These are phyloP conservation scores for Amphimedon queenslandica DNA, from an alignment of 37 sponge, comb jelly and placozoan species.

Conservation along the genomic window DNA sequence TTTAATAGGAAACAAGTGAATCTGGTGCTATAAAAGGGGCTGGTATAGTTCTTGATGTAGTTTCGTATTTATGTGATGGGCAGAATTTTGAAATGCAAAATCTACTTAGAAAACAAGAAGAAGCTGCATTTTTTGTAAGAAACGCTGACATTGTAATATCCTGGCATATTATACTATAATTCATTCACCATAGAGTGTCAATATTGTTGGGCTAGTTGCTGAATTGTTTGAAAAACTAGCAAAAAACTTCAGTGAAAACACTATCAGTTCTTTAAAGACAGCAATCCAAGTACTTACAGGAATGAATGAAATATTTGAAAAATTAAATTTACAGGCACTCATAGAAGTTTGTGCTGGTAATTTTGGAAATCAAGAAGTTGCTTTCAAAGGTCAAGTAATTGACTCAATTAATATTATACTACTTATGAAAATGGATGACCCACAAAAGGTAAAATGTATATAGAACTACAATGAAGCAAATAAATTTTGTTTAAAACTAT, in stretches of 20 bases:
- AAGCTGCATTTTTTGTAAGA: background rate
- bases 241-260: background rate
- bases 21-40: background rate
- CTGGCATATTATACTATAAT: too few species aligned
- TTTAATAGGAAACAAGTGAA: background rate
- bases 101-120: conserved; percentile 55
- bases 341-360: conserved; percentile 52
- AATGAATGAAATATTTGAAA: conserved; percentile 32
- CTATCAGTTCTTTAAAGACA: background rate
- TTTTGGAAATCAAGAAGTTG: conserved; percentile 33
- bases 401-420: conserved; percentile 39
- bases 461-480: too few species aligned
- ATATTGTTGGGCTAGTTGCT: conserved; percentile 44
- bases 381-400: conserved; percentile 48
- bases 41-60: background rate
- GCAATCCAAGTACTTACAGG: background rate
- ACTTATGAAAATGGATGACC: background rate
- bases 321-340: conserved; percentile 29
- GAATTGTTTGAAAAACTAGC: conserved; percentile 38
- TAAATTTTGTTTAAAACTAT: too few species aligned
- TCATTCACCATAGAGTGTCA: conserved; percentile 43
- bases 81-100: conserved; percentile 53
- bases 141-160: background rate
- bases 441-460: background rate
- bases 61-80: conserved; percentile 55